Evolutionary conservation across 2,113 vertebrate genomes (phyloP).

Genomic region (Willisornis vidua): DNA sequence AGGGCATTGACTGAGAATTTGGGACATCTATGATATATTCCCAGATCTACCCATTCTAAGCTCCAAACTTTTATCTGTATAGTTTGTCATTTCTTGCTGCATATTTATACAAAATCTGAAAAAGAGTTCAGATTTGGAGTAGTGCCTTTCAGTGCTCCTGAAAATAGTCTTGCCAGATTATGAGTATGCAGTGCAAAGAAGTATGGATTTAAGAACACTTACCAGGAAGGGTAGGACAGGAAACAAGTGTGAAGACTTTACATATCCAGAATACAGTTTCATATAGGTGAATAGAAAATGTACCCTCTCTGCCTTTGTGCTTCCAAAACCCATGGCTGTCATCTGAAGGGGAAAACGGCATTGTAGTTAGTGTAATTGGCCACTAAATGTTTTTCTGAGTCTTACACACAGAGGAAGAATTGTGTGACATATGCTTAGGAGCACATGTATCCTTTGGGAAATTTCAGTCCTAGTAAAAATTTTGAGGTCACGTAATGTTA

Average conservation of each 20-base stretch:
- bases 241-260: not conserved
- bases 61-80: not conserved
- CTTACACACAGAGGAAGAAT: not conserved
- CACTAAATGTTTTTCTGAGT: not conserved
- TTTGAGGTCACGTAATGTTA: not conserved
- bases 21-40: not conserved
- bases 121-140: not conserved
- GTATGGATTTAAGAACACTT: not conserved
- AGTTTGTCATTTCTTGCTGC: not conserved
- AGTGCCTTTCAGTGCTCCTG: not conserved
- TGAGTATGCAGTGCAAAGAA: not conserved
- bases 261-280: rapidly evolving
- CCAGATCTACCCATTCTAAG: not conserved
- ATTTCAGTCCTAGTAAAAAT: not conserved
- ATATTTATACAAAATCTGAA: not conserved
- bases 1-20: not conserved
- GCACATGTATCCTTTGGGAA: not conserved
- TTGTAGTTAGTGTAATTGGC: not conserved
- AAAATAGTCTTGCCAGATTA: not conserved
- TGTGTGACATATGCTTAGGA: not conserved
- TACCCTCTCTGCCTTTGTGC: not conserved
- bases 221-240: not conserved
- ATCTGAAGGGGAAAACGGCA: not conserved
- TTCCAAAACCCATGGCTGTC: not conserved
- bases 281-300: not conserved